Evolutionary conservation across 2,888 invertebrate species (phyloP), one percentile per base, ranked within the genome.

Genomic region (Cephalotes varians): DNA sequence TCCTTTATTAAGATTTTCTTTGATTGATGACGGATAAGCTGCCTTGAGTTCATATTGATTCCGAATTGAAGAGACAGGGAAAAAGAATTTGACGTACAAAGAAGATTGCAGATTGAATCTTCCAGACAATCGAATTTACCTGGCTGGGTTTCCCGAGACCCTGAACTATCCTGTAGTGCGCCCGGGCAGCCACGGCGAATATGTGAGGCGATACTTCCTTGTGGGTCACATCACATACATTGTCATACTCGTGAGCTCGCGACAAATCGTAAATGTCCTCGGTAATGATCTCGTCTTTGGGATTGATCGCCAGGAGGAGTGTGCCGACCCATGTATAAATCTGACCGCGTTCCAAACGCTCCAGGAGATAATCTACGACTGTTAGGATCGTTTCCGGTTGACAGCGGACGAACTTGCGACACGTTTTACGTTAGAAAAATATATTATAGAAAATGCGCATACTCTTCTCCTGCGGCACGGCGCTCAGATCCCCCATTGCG

Each of bases 291-390:
- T 89, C 86, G 62, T 90, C 87, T 37, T 91, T 91, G 3, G 95
- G 95, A 85, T 95, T 95, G 4, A 94, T 83, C 15, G 94, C 93
- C 0, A 95, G 83, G 1, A 95, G 90, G 6, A 94, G 89, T 10
- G 94, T 93, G n/a, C 95, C 95, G 12, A 95, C 93, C 95, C 95
- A 95, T 1, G 95, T 95, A 87, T 95, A 95, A 87, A 93, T 92
- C 80, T 91, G 81, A 47, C 92, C 93, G 12, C 87, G 87, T 40
- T 91, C 85, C 60, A 94, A 91, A 18, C 95, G 92, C 18, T 89
- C 89, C 65, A 93, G 88, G 74, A 95, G 91, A 85, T 92, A 94
- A 81, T 92, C 91, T 81, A 93, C 83, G 77, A 94, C 95, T 94
- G 85, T 90, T 90, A 74, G 49, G 18, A 72, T 44, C 12, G 21